Base-by-base conservation (phyloP, 2,797 vertebrate genomes). In the Lutjanus campechanus region DNA sequence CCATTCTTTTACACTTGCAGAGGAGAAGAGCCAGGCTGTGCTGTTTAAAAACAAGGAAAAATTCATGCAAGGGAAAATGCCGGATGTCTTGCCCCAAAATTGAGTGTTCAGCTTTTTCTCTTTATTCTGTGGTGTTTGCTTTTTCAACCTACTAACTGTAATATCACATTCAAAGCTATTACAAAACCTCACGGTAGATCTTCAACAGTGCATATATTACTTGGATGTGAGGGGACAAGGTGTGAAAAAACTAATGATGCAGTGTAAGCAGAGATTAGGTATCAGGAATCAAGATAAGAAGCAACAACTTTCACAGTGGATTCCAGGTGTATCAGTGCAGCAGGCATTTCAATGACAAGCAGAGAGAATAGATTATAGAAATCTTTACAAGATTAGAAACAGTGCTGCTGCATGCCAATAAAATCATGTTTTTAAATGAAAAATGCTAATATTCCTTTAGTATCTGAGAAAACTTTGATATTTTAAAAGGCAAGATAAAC, bases 111-210 rank as follows among this genome's bases (percentile, higher is more conserved):
- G 7, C 41, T 36, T 70, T 72, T 56, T 17, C 15, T 76, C 10
- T 44, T 61, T 74, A 46, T 54, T 46, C 64, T 55, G 44, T 54
- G 19, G 8, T 29, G 15, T 62, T 78, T 36, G 11, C 2, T 36
- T 51, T 44, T 53, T 29, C 12, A 36, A 41, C 51, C 15, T 3
- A 29, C 10, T 19, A 55, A 67, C 17, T 63, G 17, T 58, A 41
- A 76, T 44, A 50, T 68, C 19, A 47, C 16, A 68, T 70, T 62
- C 22, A n/a, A n/a, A n/a, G n/a, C n/a, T n/a, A n/a, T n/a, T n/a
- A n/a, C n/a, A n/a, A n/a, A n/a, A n/a, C n/a, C n/a, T n/a, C n/a
- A n/a, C n/a, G n/a, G n/a, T n/a, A 51, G 19, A 41, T 76, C 50
- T 71, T 49, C 9, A 43, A 10, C 2, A 36, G 47, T 11, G 56